Evolutionary conservation across 1,140 invertebrate genomes (phyloP).

Genomic region (Trachymyrmex cornetzi): DNA sequence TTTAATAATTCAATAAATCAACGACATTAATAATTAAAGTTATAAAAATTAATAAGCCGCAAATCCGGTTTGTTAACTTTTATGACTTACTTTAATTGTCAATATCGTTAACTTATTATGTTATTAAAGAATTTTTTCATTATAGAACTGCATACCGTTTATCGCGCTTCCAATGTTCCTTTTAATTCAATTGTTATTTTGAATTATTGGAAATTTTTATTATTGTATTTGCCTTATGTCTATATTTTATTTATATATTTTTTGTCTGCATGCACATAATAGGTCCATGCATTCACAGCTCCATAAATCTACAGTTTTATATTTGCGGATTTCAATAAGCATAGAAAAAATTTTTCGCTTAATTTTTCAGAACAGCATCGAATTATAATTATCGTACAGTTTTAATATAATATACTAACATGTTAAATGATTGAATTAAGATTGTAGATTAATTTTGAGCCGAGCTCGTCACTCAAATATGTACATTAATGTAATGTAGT

Average conservation of each 20-base stretch:
- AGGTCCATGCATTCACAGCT: neutral
- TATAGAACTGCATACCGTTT: no score
- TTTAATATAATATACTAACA: neutral
- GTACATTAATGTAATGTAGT: neutral
- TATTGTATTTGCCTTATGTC: no score
- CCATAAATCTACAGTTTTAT: neutral
- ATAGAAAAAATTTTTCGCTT: constrained; percentile 1
- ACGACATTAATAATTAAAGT: no score
- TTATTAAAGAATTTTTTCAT: no score
- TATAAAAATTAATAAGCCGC: no score
- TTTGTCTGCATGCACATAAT: neutral
- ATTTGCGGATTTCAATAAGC: neutral
- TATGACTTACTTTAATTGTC: no score
- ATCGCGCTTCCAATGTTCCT: no score
- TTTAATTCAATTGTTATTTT: no score
- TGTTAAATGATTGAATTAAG: neutral
- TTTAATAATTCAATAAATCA: no score
- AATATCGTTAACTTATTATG: no score
- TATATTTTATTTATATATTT: neutral
- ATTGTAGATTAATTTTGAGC: constrained; percentile 3
- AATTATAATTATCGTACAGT: constrained; percentile 5
- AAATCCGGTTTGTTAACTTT: no score
- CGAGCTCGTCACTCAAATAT: neutral
- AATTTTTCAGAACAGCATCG: neutral
- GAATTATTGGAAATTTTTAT: no score